phyloP scores from a whole-genome alignment of 2,113 vertebrate species.

The Tyto alba region DNA sequence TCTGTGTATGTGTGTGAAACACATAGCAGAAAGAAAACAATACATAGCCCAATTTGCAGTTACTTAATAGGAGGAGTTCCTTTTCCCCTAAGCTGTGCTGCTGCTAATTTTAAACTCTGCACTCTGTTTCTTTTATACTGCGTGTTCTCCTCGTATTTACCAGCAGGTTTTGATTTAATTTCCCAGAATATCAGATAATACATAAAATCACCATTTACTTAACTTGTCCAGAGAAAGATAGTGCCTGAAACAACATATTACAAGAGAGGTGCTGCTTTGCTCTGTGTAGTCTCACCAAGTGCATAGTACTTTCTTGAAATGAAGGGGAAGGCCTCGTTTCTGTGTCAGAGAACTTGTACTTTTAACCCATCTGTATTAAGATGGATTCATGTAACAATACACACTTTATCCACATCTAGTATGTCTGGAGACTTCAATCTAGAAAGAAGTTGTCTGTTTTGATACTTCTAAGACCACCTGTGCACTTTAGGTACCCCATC shows the following conservation, averaged over 20 bases:
- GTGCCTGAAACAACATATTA: background rate
- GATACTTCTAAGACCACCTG: background rate
- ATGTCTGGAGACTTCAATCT: background rate
- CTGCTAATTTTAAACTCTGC: background rate
- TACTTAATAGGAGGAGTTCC: background rate
- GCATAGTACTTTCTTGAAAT: background rate
- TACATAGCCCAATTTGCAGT: background rate
- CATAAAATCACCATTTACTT: background rate
- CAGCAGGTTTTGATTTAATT: background rate
- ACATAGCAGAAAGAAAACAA: background rate
- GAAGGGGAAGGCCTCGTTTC: background rate
- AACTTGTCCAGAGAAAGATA: background rate
- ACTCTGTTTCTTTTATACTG: background rate
- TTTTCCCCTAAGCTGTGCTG: background rate
- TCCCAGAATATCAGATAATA: background rate
- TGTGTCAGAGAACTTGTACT: background rate
- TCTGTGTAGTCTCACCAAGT: accelerated
- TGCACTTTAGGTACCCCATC: background rate
- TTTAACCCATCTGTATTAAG: background rate
- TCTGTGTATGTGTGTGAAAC: background rate
- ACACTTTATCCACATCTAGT: background rate
- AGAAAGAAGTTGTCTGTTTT: background rate
- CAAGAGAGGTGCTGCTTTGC: background rate
- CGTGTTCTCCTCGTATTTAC: background rate
- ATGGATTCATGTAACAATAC: background rate